Evolutionary conservation across 2,797 vertebrate genomes (phyloP), one percentile per base, ranked within the genome.

Genomic region (Bryconaethiops microstoma): DNA sequence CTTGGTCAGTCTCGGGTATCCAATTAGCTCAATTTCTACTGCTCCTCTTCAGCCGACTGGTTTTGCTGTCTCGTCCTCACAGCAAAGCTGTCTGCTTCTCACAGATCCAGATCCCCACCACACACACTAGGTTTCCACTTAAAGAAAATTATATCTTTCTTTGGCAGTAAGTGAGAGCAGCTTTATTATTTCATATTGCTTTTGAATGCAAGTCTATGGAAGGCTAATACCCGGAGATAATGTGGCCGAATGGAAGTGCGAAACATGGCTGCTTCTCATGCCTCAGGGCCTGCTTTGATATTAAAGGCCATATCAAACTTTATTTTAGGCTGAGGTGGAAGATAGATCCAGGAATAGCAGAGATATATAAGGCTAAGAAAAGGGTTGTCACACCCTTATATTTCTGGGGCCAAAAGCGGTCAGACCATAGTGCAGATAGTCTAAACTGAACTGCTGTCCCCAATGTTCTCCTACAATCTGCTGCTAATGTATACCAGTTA

Each of bases 271-370:
- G 64, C 52, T 9, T 79, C 74, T 57, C 35, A 63, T 48, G 50
- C 64, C 78, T 21, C 23, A 39, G 40, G 39, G 78, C 7, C 23
- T 48, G 21, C 8, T 74, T 67, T 50, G 63, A 74, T 80, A 80
- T 68, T 48, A 64, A 59, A 74, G 23, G 25, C 63, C 42, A 68
- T 29, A 57, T 73, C 48, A n/a, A 35, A 68, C 52, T 74, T 74
- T 50, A 80, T 68, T 80, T 80, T 73, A 48, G 78, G 60, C 39
- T 48, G 17, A 60, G 60, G 69, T 55, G 42, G 40, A 52, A 65
- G 50, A 63, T 19, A 65, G 35, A 52, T 63, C 39, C 25, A 78
- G 25, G 42, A 78, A 72, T 72, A 63, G 70, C 21, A 42, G 65
- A 42, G 39, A 42, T 68, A 68, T 68, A 40, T 21, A n/a, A n/a